Percentiles rank a stretch among this genome's conserved stretches.
Evolutionary conservation across 2,113 vertebrate genomes (phyloP).

Genomic region (Thunnus thynnus): DNA sequence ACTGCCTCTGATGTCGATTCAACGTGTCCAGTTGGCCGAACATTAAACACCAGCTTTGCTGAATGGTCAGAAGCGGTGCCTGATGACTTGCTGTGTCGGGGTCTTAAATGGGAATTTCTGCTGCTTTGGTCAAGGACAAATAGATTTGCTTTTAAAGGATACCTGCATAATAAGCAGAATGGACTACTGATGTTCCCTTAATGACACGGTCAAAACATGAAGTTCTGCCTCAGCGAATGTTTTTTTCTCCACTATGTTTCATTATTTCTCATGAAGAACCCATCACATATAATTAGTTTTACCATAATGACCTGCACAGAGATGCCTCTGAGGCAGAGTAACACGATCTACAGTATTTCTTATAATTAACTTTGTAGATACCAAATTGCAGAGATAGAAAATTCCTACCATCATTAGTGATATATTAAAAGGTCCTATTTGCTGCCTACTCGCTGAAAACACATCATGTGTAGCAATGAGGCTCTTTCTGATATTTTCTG

Average conservation of each 20-base stretch:
- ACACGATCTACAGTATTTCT: constrained; percentile 34
- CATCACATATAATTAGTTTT: constrained; percentile 50
- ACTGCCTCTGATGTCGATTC: no score
- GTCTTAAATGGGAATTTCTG: neutral
- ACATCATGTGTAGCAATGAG: neutral
- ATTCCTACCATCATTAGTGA: constrained; percentile 21
- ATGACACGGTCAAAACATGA: constrained; percentile 4
- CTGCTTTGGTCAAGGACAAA: constrained; percentile 18
- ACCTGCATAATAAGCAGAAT: constrained; percentile 2
- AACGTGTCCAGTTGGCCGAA: no score
- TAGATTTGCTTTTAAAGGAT: neutral
- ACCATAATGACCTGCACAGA: constrained; percentile 34
- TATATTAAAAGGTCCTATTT: neutral
- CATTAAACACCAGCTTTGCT: no score
- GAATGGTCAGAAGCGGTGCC: neutral
- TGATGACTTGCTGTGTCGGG: constrained; percentile 5
- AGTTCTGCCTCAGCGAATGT: neutral
- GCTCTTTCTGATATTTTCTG: constrained; percentile 15
- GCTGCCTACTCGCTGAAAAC: neutral
- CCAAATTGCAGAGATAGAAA: constrained; percentile 17
- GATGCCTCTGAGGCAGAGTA: constrained; percentile 30
- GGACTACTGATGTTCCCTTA: neutral
- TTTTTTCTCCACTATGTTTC: neutral
- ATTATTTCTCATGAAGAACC: constrained; percentile 52
- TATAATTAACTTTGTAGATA: constrained; percentile 43